Evolutionary conservation across 2,888 invertebrate genomes (phyloP), one percentile per base, ranked within the genome.

Genomic region (Sarcophaga subvicina): DNA sequence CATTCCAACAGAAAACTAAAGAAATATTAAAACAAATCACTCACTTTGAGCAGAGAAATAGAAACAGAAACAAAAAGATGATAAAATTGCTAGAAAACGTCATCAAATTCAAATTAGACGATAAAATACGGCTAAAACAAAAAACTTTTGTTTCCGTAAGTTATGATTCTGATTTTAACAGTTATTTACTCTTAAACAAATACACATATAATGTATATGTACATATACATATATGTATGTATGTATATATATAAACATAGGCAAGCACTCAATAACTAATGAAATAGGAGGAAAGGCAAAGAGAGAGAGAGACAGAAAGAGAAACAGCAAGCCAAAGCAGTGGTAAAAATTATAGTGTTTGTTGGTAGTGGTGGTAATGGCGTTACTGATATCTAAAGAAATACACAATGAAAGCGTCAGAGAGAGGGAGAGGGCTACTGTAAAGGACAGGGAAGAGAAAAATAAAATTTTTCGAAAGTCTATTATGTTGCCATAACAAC

Each of bases 401-500:
- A 37, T 37, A 37, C 14, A 54, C 54, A 54, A 12, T 54, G 14
- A 17, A 4, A 54, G 54, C 5, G 5, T 1, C 17, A 17, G 0
- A 54, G 17, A 14, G 8, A 54, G 17, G 2, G 14, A 49, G 14
- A 14, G 49, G 49, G 49, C n/a, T 2, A 72, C 37, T 78, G 27
- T 66, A 73, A 69, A 75, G 49, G 62, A 69, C 54, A 75, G 17
- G 75, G 54, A 70, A 54, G 27, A 49, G 22, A 47, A 73, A 47
- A 62, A 60, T 63, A 70, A 54, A 54, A 12, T 14, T 54, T 54
- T 54, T 54, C 4, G 17, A 54, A 54, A 49, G 20, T 8, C 70
- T 71, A 62, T 76, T 84, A 37, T 79, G 84, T 84, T 82, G 73
- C 67, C 81, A 87, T 87, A 87, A 82, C 87, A 76, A 82, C 81